phyloP scores from a whole-genome alignment of 2,888 invertebrate genomes.

The Tetranychus truncatus region DNA sequence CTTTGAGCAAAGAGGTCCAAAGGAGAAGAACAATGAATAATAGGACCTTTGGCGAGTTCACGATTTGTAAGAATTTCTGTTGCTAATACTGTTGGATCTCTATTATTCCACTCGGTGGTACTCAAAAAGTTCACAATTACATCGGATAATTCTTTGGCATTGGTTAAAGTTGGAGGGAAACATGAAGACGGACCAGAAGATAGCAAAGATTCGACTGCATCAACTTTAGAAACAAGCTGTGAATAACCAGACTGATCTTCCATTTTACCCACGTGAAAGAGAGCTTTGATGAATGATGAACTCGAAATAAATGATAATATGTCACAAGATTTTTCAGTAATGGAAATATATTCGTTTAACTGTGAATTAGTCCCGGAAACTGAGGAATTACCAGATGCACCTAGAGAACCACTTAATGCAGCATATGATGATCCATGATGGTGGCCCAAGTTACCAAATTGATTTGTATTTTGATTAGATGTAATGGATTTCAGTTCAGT shows the following conservation, averaged over 20 bases:
- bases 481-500: conserved; percentile 28
- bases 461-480: conserved; percentile 2
- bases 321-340: conserved; percentile 32
- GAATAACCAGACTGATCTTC: conserved; percentile 42
- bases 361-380: background rate
- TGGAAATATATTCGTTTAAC: conserved; percentile 26
- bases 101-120: conserved; percentile 6
- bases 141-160: conserved; percentile 7
- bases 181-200: background rate
- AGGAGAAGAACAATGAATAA: background rate
- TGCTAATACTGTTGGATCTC: background rate
- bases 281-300: conserved; percentile 31
- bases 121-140: conserved; percentile 1
- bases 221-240: conserved; percentile 54
- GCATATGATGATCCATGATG: background rate
- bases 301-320: conserved; percentile 31
- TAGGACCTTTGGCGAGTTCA: background rate
- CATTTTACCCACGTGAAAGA: conserved; percentile 33
- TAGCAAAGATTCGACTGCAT: conserved; percentile 35
- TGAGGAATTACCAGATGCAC: background rate
- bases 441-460: background rate
- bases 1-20: background rate
- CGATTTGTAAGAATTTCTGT: background rate
- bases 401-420: background rate
- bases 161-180: background rate